These are phyloP conservation scores for Galerucella calmariensis DNA, from an alignment of 2,888 invertebrate species.

Conservation along the genomic window DNA sequence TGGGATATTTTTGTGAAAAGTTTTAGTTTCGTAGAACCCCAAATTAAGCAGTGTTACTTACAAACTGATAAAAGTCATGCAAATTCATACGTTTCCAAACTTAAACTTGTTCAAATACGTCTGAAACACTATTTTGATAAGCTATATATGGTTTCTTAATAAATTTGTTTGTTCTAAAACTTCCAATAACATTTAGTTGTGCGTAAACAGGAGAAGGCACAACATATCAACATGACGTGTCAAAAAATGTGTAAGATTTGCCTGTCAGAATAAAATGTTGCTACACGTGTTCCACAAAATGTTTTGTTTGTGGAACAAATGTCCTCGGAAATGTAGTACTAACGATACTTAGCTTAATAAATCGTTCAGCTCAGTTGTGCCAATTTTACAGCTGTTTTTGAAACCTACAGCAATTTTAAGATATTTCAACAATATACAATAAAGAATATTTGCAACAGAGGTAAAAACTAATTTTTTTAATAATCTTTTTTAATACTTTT, in stretches of 20 bases:
- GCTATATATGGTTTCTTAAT: not conserved
- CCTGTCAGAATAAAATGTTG: slow-evolving; percentile 27
- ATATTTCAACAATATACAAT: slow-evolving; percentile 17
- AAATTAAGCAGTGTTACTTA: too few relatives aligned
- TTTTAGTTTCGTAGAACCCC: too few relatives aligned
- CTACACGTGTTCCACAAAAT: slow-evolving; percentile 6
- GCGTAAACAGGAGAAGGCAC: slow-evolving; percentile 62
- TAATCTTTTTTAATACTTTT: slow-evolving; percentile 8
- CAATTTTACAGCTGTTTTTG: slow-evolving; percentile 57
- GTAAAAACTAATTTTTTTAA: slow-evolving; percentile 12
- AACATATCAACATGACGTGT: slow-evolving; percentile 57
- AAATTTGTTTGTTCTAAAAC: slow-evolving; percentile 28
- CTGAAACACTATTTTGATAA: not conserved
- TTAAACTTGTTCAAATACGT: too few relatives aligned
- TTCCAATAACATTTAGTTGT: slow-evolving; percentile 54
- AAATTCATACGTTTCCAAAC: too few relatives aligned
- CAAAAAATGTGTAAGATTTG: slow-evolving; percentile 49
- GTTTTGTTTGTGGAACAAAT: slow-evolving; percentile 8
- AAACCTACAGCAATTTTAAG: slow-evolving; percentile 48
- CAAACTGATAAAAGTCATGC: too few relatives aligned
- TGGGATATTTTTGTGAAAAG: too few relatives aligned
- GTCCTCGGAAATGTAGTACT: slow-evolving; percentile 41
- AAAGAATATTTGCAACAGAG: slow-evolving; percentile 19
- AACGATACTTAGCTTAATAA: slow-evolving; percentile 16
- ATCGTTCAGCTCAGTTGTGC: slow-evolving; percentile 52